Evolutionary conservation across 2,888 invertebrate species (phyloP).

Genomic region (Idaea dimidiata): DNA sequence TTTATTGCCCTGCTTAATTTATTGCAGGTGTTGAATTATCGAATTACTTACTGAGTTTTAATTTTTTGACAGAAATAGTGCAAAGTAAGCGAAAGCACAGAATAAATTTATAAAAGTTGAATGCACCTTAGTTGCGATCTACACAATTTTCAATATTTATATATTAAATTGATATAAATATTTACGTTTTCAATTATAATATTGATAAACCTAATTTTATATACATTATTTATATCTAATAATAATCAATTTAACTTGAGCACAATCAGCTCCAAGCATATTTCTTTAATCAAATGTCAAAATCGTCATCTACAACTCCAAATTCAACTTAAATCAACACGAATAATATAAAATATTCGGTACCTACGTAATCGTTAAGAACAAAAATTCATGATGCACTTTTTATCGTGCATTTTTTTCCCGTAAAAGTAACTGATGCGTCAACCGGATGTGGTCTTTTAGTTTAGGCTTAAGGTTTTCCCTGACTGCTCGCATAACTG

Average conservation of each 20-base stretch:
- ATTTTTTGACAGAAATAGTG: constrained; percentile 28
- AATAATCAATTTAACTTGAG: too few species aligned
- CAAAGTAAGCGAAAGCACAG: background rate
- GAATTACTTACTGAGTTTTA: constrained; percentile 30
- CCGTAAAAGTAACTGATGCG: background rate
- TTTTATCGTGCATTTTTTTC: background rate
- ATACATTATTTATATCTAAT: too few species aligned
- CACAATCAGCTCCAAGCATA: too few species aligned
- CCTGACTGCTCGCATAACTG: background rate
- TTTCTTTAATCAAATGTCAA: too few species aligned
- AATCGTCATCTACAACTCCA: background rate
- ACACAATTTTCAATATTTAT: background rate
- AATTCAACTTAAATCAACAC: background rate
- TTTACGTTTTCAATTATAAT: too few species aligned
- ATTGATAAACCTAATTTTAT: too few species aligned
- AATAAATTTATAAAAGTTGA: background rate
- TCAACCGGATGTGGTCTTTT: constrained; percentile 1
- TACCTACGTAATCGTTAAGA: background rate
- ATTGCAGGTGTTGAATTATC: constrained; percentile 31
- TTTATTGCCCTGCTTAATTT: constrained; percentile 15
- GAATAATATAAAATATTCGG: background rate
- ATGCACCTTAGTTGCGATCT: background rate
- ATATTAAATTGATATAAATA: too few species aligned
- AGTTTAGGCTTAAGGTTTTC: background rate
- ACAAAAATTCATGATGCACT: background rate